Conservation (phyloP, 2,113 vertebrate species). For the Xyliphius kryptos region DNA sequence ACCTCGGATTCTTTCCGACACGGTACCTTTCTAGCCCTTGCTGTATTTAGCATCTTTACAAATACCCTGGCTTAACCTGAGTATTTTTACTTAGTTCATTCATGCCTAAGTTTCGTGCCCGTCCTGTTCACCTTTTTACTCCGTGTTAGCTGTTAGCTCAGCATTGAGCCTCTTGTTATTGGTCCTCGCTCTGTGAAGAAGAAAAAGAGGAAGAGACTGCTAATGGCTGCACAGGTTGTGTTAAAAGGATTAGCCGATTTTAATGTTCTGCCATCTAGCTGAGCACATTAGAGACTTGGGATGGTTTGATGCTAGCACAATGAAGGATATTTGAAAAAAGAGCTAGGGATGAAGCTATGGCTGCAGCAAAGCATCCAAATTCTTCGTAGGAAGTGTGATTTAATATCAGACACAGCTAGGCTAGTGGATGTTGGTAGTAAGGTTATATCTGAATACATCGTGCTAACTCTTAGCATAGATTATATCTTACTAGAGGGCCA, state of each 20-base stretch:
- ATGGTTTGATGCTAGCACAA: slow-evolving; percentile 15
- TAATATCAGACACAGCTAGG: not conserved
- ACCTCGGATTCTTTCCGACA: slow-evolving; percentile 52
- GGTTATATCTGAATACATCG: not conserved
- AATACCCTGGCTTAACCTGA: slow-evolving; percentile 42
- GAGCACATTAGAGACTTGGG: slow-evolving; percentile 33
- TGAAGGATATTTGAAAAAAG: no score
- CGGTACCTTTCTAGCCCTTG: slow-evolving; percentile 36
- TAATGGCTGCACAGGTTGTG: slow-evolving; percentile 36
- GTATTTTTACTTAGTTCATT: slow-evolving; percentile 42
- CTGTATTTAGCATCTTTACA: slow-evolving; percentile 48
- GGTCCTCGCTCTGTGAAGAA: slow-evolving; percentile 15
- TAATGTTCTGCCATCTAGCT: slow-evolving; percentile 32
- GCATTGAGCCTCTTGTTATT: slow-evolving; percentile 16
- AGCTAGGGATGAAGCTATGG: no score
- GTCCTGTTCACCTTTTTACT: slow-evolving; percentile 27
- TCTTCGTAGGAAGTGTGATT: no score
- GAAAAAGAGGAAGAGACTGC: slow-evolving; percentile 25
- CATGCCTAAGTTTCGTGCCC: slow-evolving; percentile 37
- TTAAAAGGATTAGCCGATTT: slow-evolving; percentile 46
- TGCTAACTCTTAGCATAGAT: no score
- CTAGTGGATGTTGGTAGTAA: not conserved
- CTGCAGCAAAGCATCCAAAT: no score
- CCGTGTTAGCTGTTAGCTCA: slow-evolving; percentile 24
- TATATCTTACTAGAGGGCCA: no score